Percentiles rank a stretch among this genome's conserved stretches.
phyloP scores from a whole-genome alignment of 2,113 vertebrate species.

The Rhagologus leucostigma region DNA sequence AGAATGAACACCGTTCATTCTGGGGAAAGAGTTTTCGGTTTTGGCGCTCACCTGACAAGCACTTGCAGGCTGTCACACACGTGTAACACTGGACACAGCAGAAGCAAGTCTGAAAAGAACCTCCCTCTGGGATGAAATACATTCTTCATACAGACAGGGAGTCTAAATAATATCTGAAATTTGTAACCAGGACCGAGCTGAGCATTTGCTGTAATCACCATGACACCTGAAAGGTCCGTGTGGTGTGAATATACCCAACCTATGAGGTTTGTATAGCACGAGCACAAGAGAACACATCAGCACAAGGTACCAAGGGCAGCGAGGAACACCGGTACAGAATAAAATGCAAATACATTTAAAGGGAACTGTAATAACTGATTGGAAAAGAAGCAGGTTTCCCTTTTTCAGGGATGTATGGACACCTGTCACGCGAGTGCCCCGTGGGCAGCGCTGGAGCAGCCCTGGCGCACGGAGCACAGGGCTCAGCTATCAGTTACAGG shows the following conservation, averaged over 20 bases:
- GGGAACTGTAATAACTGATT: neutral
- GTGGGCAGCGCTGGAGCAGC: neutral
- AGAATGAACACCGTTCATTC: neutral
- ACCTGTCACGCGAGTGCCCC: neutral
- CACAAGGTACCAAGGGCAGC: neutral
- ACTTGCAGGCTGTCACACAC: neutral
- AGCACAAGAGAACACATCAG: neutral
- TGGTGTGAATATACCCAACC: neutral
- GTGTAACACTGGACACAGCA: neutral
- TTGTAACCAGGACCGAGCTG: neutral
- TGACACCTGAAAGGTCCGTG: neutral
- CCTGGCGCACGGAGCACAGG: accelerated
- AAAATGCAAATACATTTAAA: neutral
- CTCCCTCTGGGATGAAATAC: neutral
- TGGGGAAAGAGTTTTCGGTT: neutral
- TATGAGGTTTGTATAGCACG: accelerated
- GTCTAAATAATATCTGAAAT: neutral
- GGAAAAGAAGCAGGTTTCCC: neutral
- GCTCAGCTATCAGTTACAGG: neutral
- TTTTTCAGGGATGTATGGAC: neutral
- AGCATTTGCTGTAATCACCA: neutral
- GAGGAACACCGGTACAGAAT: neutral
- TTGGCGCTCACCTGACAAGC: neutral
- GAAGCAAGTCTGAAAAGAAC: neutral
- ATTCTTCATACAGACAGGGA: neutral